Conservation (phyloP, 2,797 vertebrate species). For the Enteromius afrohamiltoni region DNA sequence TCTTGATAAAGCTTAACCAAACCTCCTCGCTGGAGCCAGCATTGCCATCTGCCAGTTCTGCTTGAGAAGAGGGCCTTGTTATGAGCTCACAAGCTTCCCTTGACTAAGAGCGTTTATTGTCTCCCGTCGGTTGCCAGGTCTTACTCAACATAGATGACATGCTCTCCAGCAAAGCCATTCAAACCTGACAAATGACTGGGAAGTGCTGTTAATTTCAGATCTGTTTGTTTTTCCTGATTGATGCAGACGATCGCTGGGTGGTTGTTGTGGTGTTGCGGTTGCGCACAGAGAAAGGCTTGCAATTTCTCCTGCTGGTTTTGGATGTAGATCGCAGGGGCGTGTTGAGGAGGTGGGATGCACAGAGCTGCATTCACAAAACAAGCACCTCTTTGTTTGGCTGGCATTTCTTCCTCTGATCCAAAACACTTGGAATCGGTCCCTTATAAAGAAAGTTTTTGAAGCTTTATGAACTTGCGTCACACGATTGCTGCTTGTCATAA, state of each 20-base stretch:
- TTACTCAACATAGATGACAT: constrained; percentile 25
- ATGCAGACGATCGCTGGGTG: neutral
- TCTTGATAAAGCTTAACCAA: constrained; percentile 42
- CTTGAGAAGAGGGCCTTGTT: constrained; percentile 21
- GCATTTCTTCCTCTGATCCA: constrained; percentile 55
- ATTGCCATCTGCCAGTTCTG: constrained; percentile 25
- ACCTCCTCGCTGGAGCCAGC: constrained; percentile 26
- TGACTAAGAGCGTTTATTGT: constrained; percentile 35
- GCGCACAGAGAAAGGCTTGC: neutral
- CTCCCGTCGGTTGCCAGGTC: constrained; percentile 20
- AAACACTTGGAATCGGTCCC: constrained; percentile 53
- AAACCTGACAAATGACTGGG: constrained; percentile 24
- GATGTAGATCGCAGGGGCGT: constrained; percentile 43
- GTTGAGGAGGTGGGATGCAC: constrained; percentile 50
- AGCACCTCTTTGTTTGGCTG: constrained; percentile 62
- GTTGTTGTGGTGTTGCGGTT: constrained; percentile 31
- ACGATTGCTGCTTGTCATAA: constrained; percentile 27
- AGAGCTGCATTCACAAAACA: constrained; percentile 61
- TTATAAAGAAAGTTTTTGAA: constrained; percentile 54
- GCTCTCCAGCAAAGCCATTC: constrained; percentile 25
- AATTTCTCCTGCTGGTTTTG: constrained; percentile 38
- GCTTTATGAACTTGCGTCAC: constrained; percentile 50
- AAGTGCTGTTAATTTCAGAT: neutral
- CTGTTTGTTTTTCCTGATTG: constrained; percentile 13
- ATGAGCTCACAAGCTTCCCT: constrained; percentile 20